phyloP scores from a whole-genome alignment of 2,113 vertebrate species.

The Ibidorhyncha struthersii region DNA sequence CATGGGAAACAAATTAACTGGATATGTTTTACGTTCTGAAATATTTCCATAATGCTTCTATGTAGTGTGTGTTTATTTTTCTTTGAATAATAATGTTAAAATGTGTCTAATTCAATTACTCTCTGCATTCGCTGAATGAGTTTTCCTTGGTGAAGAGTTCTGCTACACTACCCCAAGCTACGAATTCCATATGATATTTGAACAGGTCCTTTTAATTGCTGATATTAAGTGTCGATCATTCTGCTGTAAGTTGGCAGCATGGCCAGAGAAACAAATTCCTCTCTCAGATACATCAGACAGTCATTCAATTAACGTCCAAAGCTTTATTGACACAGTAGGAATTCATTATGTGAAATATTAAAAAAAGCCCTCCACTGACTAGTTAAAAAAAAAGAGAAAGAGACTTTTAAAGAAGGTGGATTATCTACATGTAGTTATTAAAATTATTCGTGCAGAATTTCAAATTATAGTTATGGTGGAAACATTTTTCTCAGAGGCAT shows the following conservation, averaged over 20 bases:
- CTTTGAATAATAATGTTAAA: slow-evolving; percentile 89
- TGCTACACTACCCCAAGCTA: slow-evolving; percentile 77
- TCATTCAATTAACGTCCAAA: slow-evolving; percentile 85
- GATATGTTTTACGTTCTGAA: slow-evolving; percentile 56
- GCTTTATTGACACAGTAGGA: slow-evolving; percentile 79
- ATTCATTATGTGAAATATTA: slow-evolving; percentile 80
- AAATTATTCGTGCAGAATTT: slow-evolving; percentile 47
- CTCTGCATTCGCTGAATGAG: slow-evolving; percentile 51
- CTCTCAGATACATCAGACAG: slow-evolving; percentile 75
- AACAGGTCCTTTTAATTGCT: slow-evolving; percentile 89
- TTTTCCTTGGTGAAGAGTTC: slow-evolving; percentile 72
- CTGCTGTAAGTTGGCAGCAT: slow-evolving; percentile 51
- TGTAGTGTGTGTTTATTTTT: slow-evolving; percentile 85
- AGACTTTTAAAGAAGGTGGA: slow-evolving; percentile 19
- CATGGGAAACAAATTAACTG: slow-evolving; percentile 66
- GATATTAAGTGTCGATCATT: slow-evolving; percentile 87
- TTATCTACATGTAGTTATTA: slow-evolving; percentile 42
- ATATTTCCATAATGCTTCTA: slow-evolving; percentile 59
- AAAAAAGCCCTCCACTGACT: slow-evolving; percentile 43
- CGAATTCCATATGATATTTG: slow-evolving; percentile 85
- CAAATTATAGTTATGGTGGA: slow-evolving; percentile 20
- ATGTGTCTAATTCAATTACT: slow-evolving; percentile 88
- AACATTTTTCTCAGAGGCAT: slow-evolving; percentile 33
- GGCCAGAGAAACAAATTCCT: slow-evolving; percentile 77
- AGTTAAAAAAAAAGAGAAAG: neutral